Percentiles rank a stretch among this genome's conserved stretches.
Evolutionary conservation across 2,888 invertebrate genomes (phyloP).

Genomic region (Chloromyia formosa): DNA sequence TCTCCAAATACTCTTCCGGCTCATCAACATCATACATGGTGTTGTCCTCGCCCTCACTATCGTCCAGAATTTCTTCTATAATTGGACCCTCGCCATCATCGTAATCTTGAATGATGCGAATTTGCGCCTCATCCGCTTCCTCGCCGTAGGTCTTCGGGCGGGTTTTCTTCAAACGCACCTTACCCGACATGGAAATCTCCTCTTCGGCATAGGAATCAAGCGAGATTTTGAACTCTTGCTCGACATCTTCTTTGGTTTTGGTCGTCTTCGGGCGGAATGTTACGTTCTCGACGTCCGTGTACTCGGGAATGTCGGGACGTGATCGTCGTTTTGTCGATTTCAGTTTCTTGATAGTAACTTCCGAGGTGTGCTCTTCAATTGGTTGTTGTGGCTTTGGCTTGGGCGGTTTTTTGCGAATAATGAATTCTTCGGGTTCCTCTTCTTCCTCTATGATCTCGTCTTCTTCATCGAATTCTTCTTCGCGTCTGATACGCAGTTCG

Average conservation of each 20-base stretch:
- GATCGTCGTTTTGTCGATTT: slow-evolving; percentile 73
- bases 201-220: slow-evolving; percentile 87
- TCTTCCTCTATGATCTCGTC: slow-evolving; percentile 53
- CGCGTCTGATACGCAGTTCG: slow-evolving; percentile 59
- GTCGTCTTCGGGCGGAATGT: slow-evolving; percentile 80
- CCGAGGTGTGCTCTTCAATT: slow-evolving; percentile 71
- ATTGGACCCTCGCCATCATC: slow-evolving; percentile 69
- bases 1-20: slow-evolving; percentile 67
- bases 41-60: slow-evolving; percentile 66
- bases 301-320: slow-evolving; percentile 74
- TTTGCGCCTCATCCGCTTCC: slow-evolving; percentile 79
- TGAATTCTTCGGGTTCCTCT: slow-evolving; percentile 63
- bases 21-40: slow-evolving; percentile 67
- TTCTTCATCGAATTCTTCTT: slow-evolving; percentile 40
- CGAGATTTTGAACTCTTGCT: slow-evolving; percentile 89
- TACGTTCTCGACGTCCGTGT: slow-evolving; percentile 79
- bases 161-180: slow-evolving; percentile 79
- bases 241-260: slow-evolving; percentile 85
- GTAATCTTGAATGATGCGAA: slow-evolving; percentile 71
- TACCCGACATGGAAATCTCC: slow-evolving; percentile 86
- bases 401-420: slow-evolving; percentile 63
- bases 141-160: slow-evolving; percentile 79
- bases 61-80: slow-evolving; percentile 72
- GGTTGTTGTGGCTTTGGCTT: slow-evolving; percentile 65
- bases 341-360: slow-evolving; percentile 78